Conservation (phyloP, 2,113 vertebrate genomes). For the Callocephalon fimbriatum region DNA sequence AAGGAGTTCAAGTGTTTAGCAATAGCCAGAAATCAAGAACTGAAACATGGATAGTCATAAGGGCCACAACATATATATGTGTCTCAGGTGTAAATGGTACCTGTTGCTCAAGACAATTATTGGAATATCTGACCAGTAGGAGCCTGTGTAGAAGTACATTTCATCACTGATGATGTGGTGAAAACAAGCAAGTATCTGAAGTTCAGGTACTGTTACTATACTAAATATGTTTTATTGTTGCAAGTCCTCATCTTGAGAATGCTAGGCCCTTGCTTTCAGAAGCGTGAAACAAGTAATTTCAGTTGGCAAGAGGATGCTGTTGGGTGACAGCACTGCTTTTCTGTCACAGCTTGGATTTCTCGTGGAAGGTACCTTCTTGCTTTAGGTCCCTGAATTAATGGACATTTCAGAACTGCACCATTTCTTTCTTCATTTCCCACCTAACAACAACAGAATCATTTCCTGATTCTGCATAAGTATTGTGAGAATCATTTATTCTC, state of each 20-base stretch:
- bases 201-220: neutral
- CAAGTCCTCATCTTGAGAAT: neutral
- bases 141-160: neutral
- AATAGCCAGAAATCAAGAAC: neutral
- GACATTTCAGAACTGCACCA: neutral
- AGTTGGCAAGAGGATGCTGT: neutral
- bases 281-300: neutral
- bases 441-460: neutral
- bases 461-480: neutral
- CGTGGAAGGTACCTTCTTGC: neutral
- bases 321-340: neutral
- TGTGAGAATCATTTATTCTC: neutral
- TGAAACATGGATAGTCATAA: neutral
- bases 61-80: accelerated
- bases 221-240: neutral
- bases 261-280: neutral
- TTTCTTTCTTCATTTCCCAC: neutral
- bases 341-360: neutral
- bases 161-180: neutral
- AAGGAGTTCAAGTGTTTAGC: neutral
- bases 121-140: neutral
- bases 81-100: neutral
- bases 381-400: neutral
- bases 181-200: neutral
- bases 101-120: neutral